Evolutionary conservation across 2,888 invertebrate species (phyloP).

Genomic region (Digitonthophagus gazella): DNA sequence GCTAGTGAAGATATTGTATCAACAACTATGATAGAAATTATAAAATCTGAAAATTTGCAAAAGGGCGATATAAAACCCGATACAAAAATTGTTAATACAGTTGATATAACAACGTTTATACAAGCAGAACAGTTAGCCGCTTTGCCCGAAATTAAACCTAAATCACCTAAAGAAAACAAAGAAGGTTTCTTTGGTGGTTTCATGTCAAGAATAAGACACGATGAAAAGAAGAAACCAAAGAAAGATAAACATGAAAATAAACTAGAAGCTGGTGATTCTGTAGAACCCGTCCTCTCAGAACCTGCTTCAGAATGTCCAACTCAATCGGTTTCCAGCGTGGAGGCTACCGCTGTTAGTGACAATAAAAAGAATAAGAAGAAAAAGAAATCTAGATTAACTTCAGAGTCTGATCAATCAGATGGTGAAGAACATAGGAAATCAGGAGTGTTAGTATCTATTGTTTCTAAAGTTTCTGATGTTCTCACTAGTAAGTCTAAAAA

Average conservation of each 20-base stretch:
- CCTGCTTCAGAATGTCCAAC: background rate
- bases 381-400: slow-evolving; percentile 22
- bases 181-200: slow-evolving; percentile 37
- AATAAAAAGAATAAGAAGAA: slow-evolving; percentile 21
- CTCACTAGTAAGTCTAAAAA: slow-evolving; percentile 22
- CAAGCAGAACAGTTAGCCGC: slow-evolving; percentile 19
- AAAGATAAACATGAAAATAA: slow-evolving; percentile 23
- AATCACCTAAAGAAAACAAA: slow-evolving; percentile 28
- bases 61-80: slow-evolving; percentile 13
- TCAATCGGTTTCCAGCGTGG: background rate
- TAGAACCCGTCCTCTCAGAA: background rate
- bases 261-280: slow-evolving; percentile 12
- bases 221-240: slow-evolving; percentile 33
- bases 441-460: slow-evolving; percentile 23
- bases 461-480: slow-evolving; percentile 25
- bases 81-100: slow-evolving; percentile 16
- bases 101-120: slow-evolving; percentile 20
- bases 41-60: slow-evolving; percentile 15
- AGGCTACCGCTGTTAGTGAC: background rate
- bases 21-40: slow-evolving; percentile 23
- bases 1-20: slow-evolving; percentile 2
- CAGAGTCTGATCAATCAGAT: slow-evolving; percentile 27
- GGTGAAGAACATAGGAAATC: slow-evolving; percentile 30
- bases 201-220: slow-evolving; percentile 36
- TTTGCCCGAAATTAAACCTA: slow-evolving; percentile 18